Evolutionary conservation across 2,888 invertebrate genomes (phyloP).

Genomic region (Sialis fuliginosa): DNA sequence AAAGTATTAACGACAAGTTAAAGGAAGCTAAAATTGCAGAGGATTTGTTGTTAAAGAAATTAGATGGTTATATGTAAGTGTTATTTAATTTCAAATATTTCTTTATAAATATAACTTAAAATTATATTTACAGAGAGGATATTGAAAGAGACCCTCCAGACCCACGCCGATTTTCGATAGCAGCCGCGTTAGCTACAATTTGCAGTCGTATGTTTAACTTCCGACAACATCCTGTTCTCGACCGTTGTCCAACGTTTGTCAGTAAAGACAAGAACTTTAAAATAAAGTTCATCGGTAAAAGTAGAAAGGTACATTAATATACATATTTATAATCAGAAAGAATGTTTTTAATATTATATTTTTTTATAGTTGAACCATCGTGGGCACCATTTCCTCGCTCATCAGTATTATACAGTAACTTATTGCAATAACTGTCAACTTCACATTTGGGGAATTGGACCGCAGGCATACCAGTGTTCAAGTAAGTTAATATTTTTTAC

Average conservation of each 20-base stretch:
- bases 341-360: background rate
- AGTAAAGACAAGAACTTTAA: slow-evolving; percentile 66
- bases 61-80: slow-evolving; percentile 49
- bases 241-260: slow-evolving; percentile 68
- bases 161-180: slow-evolving; percentile 45
- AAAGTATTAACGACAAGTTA: slow-evolving; percentile 60
- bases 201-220: slow-evolving; percentile 59
- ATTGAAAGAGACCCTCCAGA: slow-evolving; percentile 42
- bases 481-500: slow-evolving; percentile 33
- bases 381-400: slow-evolving; percentile 79
- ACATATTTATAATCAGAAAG: background rate
- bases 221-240: slow-evolving; percentile 40
- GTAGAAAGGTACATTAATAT: slow-evolving; percentile 35
- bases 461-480: slow-evolving; percentile 91
- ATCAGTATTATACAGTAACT: slow-evolving; percentile 77
- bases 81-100: background rate
- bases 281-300: slow-evolving; percentile 48
- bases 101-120: background rate
- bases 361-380: slow-evolving; percentile 48
- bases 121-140: slow-evolving; percentile 31
- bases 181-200: slow-evolving; percentile 65
- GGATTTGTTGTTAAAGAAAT: slow-evolving; percentile 48
- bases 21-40: slow-evolving; percentile 63
- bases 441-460: slow-evolving; percentile 88
- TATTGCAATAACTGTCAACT: slow-evolving; percentile 87